These are phyloP conservation scores for Phyllotreta striolata DNA, from an alignment of 2,888 invertebrate genomes.

Conservation along the genomic window DNA sequence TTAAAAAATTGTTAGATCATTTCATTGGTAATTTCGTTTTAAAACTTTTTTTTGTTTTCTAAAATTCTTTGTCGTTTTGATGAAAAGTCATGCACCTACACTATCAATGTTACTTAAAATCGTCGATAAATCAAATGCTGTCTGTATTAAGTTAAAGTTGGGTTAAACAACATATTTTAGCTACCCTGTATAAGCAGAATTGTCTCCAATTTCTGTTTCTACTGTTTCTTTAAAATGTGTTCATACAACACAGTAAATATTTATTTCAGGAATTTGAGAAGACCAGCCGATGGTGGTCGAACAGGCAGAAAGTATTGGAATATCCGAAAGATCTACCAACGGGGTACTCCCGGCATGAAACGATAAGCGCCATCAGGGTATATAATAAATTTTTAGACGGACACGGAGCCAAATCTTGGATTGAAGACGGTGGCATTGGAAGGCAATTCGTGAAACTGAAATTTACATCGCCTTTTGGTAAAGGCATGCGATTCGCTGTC, in stretches of 20 bases:
- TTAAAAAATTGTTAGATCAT: too few relatives aligned
- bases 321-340: slow-evolving; percentile 51
- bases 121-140: too few relatives aligned
- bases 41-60: too few relatives aligned
- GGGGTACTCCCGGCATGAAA: slow-evolving; percentile 53
- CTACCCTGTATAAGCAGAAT: too few relatives aligned
- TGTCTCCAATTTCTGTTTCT: too few relatives aligned
- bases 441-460: slow-evolving; percentile 51
- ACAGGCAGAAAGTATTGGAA: slow-evolving; percentile 51
- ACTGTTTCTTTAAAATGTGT: too few relatives aligned
- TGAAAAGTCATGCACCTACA: too few relatives aligned
- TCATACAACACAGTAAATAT: background rate
- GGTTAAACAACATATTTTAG: too few relatives aligned
- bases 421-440: slow-evolving; percentile 54
- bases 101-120: too few relatives aligned
- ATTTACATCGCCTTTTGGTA: slow-evolving; percentile 49
- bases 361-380: slow-evolving; percentile 53
- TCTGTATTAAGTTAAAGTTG: too few relatives aligned
- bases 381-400: slow-evolving; percentile 54
- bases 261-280: slow-evolving; percentile 51
- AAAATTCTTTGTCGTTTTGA: too few relatives aligned
- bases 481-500: slow-evolving; percentile 52
- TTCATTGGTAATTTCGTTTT: too few relatives aligned
- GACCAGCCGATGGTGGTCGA: slow-evolving; percentile 50
- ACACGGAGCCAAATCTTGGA: slow-evolving; percentile 50